Conservation (phyloP, 2,888 invertebrate species). For the Lasioglossum vierecki region DNA sequence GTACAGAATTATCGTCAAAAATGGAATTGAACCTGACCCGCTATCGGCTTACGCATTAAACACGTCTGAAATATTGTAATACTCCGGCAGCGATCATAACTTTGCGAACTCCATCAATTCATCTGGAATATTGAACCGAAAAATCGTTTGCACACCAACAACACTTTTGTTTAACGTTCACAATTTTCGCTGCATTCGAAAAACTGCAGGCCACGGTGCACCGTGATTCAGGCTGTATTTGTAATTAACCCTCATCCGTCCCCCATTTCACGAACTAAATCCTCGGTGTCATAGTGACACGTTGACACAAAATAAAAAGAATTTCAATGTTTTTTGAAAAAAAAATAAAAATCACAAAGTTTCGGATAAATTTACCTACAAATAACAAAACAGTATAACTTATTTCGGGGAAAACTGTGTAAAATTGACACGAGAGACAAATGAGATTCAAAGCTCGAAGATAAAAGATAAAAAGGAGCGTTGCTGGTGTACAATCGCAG, state of each 20-base stretch:
- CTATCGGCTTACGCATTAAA: slow-evolving; percentile 48
- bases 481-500: neutral
- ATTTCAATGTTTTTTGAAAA: too few species aligned
- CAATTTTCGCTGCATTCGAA: neutral
- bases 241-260: too few species aligned
- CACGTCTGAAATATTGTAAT: slow-evolving; percentile 35
- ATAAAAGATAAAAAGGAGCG: neutral
- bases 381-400: too few species aligned
- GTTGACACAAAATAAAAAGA: too few species aligned
- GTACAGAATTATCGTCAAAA: slow-evolving; percentile 49
- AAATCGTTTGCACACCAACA: neutral
- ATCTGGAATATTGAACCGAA: slow-evolving; percentile 7
- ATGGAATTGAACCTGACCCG: slow-evolving; percentile 23
- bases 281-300: too few species aligned
- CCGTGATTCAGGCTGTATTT: too few species aligned
- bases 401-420: too few species aligned
- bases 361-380: too few species aligned
- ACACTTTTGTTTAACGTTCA: neutral
- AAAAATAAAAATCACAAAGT: too few species aligned
- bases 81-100: neutral
- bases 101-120: slow-evolving; percentile 27
- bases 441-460: neutral
- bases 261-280: too few species aligned
- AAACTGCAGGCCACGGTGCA: too few species aligned
- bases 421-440: too few species aligned